phyloP scores from a whole-genome alignment of 2,888 invertebrate genomes.

The Cerceris rybyensis region DNA sequence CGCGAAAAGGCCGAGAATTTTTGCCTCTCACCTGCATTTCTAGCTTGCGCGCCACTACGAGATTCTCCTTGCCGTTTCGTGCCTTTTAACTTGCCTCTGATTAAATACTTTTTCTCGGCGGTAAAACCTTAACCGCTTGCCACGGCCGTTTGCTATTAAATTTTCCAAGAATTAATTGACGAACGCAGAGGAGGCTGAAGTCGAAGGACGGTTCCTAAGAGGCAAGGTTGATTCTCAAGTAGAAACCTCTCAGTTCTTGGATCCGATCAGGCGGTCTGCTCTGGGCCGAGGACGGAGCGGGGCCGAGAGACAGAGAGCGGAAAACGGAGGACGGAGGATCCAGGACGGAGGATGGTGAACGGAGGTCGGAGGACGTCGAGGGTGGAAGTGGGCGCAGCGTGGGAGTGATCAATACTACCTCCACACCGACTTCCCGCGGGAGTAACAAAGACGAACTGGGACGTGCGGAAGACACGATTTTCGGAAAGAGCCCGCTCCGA shows the following conservation, averaged over 20 bases:
- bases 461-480: slow-evolving; percentile 61
- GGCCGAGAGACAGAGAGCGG: slow-evolving; percentile 47
- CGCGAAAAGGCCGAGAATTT: slow-evolving; percentile 16
- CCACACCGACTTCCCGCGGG: slow-evolving; percentile 73
- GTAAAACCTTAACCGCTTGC: no score
- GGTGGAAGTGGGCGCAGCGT: slow-evolving; percentile 75
- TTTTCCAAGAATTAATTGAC: no score
- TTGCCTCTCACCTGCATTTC: slow-evolving; percentile 10
- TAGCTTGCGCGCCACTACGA: slow-evolving; percentile 27
- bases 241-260: no score
- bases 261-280: slow-evolving; percentile 9
- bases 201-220: no score
- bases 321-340: slow-evolving; percentile 48
- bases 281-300: slow-evolving; percentile 21
- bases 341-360: slow-evolving; percentile 66
- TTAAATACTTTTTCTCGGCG: no score
- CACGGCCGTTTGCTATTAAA: no score
- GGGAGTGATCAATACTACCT: slow-evolving; percentile 80
- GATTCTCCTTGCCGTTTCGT: neutral
- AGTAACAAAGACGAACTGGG: slow-evolving; percentile 73
- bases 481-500: slow-evolving; percentile 42
- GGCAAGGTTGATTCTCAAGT: no score
- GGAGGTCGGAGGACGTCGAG: slow-evolving; percentile 61
- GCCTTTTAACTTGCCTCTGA: no score
- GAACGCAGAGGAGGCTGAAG: no score